Conservation (phyloP, 2,113 vertebrate species). For the Leucosticte australis region DNA sequence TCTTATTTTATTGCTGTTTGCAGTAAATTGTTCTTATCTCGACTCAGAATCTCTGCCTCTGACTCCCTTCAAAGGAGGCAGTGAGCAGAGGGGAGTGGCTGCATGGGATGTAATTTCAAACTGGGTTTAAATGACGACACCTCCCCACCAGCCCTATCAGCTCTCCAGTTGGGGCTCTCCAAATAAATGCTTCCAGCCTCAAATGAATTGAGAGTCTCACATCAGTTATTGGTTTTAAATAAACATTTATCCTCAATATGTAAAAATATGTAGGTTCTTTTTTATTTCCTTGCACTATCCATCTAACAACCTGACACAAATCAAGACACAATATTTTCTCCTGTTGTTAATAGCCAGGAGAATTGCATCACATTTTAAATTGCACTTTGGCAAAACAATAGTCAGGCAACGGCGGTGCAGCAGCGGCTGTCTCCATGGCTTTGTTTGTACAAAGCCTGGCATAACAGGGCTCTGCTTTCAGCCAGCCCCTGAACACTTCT, state of each 20-base stretch:
- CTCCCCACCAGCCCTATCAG: neutral
- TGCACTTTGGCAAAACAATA: constrained; percentile 44
- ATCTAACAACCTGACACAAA: neutral
- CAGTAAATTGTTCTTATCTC: neutral
- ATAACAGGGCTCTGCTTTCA: constrained; percentile 13
- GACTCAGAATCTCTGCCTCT: fast-evolving
- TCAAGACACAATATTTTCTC: neutral
- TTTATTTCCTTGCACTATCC: neutral
- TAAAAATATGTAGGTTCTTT: neutral
- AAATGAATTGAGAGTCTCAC: neutral
- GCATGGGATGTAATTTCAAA: neutral
- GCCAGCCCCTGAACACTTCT: constrained; percentile 14
- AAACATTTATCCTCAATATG: neutral
- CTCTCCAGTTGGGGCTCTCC: neutral
- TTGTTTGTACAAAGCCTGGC: neutral
- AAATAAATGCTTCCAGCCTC: neutral
- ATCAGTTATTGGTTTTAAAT: neutral
- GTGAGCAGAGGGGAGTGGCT: neutral
- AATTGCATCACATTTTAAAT: constrained; percentile 15
- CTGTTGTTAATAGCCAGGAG: neutral
- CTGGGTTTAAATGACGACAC: neutral
- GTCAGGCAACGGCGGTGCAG: neutral
- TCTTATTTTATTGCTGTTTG: neutral
- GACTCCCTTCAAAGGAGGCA: fast-evolving
- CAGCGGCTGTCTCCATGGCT: neutral